A percentile compares a stretch with the other conserved stretches of the same genome.
Evolutionary conservation across 2,113 vertebrate genomes (phyloP).

Genomic region (Lasiurus cinereus): DNA sequence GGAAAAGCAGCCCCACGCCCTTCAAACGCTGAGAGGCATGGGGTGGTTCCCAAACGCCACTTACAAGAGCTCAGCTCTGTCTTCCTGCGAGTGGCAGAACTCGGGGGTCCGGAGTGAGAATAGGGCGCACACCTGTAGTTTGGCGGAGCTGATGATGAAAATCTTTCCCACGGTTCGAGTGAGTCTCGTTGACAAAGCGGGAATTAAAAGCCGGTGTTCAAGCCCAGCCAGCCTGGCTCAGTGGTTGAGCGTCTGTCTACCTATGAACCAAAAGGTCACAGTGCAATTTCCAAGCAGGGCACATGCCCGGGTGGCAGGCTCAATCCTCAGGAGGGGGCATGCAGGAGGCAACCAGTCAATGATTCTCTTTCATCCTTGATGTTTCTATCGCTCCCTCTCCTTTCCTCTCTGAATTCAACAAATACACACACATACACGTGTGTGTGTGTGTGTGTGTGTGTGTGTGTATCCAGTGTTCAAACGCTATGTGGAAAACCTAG

Average conservation of each 20-base stretch:
- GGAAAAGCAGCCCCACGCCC: neutral
- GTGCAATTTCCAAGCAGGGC: no score
- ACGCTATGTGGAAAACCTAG: neutral
- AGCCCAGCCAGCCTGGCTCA: neutral
- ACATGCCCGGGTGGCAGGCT: no score
- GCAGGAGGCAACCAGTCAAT: no score
- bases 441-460: no score
- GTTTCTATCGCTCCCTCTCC: no score
- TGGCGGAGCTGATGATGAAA: neutral
- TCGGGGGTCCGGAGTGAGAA: constrained; percentile 24
- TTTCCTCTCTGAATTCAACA: no score
- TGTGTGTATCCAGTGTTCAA: neutral
- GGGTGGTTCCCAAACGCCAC: constrained; percentile 26
- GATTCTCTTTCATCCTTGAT: no score
- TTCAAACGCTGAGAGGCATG: neutral
- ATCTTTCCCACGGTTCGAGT: constrained; percentile 2
- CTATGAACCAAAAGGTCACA: no score
- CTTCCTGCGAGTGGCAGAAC: neutral
- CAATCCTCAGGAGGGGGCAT: no score
- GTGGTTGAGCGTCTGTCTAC: no score
- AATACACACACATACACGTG: no score
- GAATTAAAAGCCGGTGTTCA: constrained; percentile 8
- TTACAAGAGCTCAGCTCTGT: constrained; percentile 20
- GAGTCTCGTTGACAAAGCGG: neutral
- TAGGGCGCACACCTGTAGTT: neutral